These are phyloP conservation scores for Sebastes wilsoni DNA, from an alignment of 2,797 vertebrate species.

Conservation along the genomic window DNA sequence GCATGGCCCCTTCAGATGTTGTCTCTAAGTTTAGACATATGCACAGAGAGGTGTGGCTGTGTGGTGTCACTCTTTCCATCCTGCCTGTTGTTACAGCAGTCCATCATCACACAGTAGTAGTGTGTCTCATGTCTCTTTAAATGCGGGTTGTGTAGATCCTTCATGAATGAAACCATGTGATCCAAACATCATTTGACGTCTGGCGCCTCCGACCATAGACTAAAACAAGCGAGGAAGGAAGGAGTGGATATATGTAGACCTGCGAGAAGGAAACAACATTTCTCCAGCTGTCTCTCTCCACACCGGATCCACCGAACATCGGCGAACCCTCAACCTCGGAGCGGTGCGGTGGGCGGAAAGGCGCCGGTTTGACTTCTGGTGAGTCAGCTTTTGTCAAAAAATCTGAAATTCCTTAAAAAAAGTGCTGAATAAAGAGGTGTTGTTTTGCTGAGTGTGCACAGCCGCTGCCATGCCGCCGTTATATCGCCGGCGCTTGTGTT, in stretches of 20 bases:
- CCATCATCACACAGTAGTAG: slow-evolving; percentile 58
- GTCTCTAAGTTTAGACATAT: slow-evolving; percentile 47
- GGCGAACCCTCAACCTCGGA: slow-evolving; percentile 35
- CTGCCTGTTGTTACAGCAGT: slow-evolving; percentile 51
- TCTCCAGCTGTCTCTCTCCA: slow-evolving; percentile 60
- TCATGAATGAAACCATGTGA: slow-evolving; percentile 99
- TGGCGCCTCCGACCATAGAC: slow-evolving; percentile 80
- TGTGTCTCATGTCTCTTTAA: slow-evolving; percentile 80
- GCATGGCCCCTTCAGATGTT: slow-evolving; percentile 3
- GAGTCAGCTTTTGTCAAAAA: slow-evolving; percentile 58
- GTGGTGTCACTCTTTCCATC: slow-evolving; percentile 51
- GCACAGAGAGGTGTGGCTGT: slow-evolving; percentile 44
- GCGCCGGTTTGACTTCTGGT: slow-evolving; percentile 71
- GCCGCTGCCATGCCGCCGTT: slow-evolving; percentile 18
- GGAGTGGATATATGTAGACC: slow-evolving; percentile 73
- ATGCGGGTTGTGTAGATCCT: slow-evolving; percentile 84
- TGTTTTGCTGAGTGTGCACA: slow-evolving; percentile 75
- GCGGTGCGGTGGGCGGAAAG: slow-evolving; percentile 54
- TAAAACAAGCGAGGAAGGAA: slow-evolving; percentile 82
- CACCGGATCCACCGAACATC: slow-evolving; percentile 45
- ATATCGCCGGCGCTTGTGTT: slow-evolving; percentile 4
- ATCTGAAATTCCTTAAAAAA: slow-evolving; percentile 45
- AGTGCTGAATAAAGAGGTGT: slow-evolving; percentile 64
- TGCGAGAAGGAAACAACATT: slow-evolving; percentile 62
- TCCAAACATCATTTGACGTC: slow-evolving; percentile 97